Evolutionary conservation across 30 jellyfish, hydroid and myxozoan genomes (phyloP).

Genomic region (Cassiopea xamachana): DNA sequence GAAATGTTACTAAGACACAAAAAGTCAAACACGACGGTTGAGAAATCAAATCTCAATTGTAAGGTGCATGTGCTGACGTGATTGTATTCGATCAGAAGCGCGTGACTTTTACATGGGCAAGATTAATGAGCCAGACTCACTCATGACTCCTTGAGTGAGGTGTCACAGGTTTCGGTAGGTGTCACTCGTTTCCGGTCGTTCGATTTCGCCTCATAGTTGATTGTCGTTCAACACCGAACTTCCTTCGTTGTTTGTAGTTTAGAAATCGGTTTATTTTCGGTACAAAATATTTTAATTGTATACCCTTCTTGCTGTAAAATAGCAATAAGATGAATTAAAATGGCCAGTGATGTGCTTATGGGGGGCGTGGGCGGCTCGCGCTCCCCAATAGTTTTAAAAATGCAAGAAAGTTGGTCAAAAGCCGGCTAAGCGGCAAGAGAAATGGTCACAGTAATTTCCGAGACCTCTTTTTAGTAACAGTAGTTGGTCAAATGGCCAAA

Average conservation of each 20-base stretch:
- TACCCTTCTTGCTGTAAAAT: too few relatives aligned
- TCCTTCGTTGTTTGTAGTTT: neutral
- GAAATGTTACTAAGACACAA: constrained; percentile 33
- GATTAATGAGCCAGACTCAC: neutral
- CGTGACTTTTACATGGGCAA: neutral
- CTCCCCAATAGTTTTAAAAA: too few relatives aligned
- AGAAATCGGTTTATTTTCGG: neutral
- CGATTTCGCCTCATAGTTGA: neutral
- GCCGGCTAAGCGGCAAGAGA: too few relatives aligned
- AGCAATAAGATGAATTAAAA: too few relatives aligned
- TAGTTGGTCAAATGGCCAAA: too few relatives aligned
- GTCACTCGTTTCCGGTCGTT: neutral
- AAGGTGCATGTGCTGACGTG: constrained; percentile 20
- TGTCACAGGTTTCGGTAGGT: neutral
- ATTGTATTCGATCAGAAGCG: constrained; percentile 21
- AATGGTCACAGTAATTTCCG: too few relatives aligned
- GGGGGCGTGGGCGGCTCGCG: too few relatives aligned
- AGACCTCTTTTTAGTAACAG: too few relatives aligned
- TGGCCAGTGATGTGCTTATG: too few relatives aligned
- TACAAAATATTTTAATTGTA: too few relatives aligned
- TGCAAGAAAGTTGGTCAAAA: too few relatives aligned
- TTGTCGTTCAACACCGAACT: neutral
- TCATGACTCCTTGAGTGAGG: neutral
- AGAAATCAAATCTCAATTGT: neutral
- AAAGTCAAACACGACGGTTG: constrained; percentile 30